Percentiles rank a stretch among this genome's conserved stretches.
Conservation (phyloP, 2,113 vertebrate genomes). For the Nansenia antarctica region DNA sequence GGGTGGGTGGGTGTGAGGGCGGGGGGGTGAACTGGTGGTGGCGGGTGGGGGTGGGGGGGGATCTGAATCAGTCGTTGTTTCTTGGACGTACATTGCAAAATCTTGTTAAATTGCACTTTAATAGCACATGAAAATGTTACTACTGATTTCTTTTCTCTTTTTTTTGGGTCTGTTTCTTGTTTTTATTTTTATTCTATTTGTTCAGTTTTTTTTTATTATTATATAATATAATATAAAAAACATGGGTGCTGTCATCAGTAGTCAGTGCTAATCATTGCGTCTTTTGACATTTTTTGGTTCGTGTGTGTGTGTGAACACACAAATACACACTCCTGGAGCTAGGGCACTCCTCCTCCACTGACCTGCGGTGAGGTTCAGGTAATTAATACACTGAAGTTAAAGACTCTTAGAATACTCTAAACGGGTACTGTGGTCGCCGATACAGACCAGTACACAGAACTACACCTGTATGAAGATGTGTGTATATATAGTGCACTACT, state of each 20-base stretch:
- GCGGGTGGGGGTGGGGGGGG: constrained; percentile 36
- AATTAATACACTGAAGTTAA: constrained; percentile 72
- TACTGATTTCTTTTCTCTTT: constrained; percentile 67
- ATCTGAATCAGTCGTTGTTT: constrained; percentile 77
- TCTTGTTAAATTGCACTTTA: constrained; percentile 85
- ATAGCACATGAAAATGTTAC: constrained; percentile 84
- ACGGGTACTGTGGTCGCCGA: constrained; percentile 76
- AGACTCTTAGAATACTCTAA: constrained; percentile 73
- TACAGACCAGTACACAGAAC: constrained; percentile 55
- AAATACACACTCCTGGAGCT: constrained; percentile 55
- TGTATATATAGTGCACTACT: constrained; percentile 72
- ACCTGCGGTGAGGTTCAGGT: constrained; percentile 71
- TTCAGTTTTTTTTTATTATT: constrained; percentile 49
- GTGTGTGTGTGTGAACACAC: constrained; percentile 52
- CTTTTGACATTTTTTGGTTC: constrained; percentile 46
- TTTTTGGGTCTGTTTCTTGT: constrained; percentile 17
- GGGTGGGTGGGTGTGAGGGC: constrained; percentile 41
- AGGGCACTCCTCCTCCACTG: constrained; percentile 41
- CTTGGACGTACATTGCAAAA: constrained; percentile 73
- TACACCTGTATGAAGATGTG: constrained; percentile 36
- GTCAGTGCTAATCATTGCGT: too few relatives aligned
- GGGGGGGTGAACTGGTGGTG: too few relatives aligned
- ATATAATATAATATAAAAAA: constrained; percentile 39
- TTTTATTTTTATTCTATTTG: constrained; percentile 49
- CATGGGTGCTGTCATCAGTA: constrained; percentile 48